phyloP scores from a whole-genome alignment of 2,888 invertebrate species.

The Romanomermis culicivorax region DNA sequence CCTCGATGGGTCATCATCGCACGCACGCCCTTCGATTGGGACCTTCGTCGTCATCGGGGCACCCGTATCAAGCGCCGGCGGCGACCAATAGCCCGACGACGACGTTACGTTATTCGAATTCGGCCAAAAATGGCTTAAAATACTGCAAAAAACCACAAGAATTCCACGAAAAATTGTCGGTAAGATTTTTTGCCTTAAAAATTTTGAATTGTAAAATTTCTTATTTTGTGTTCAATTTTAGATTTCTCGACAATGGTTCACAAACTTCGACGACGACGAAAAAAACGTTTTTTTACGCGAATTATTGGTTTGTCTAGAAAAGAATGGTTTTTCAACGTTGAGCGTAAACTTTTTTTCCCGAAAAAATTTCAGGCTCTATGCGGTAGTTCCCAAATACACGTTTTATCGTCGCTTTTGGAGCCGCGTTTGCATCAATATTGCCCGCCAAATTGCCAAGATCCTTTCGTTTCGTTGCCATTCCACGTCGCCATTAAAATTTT shows the following conservation, averaged over 20 bases:
- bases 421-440: constrained; percentile 31
- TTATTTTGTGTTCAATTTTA: too few species aligned
- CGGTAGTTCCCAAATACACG: constrained; percentile 31
- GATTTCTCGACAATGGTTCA: neutral
- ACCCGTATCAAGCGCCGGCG: too few species aligned
- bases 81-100: too few species aligned
- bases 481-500: constrained; percentile 30
- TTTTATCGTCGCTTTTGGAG: constrained; percentile 30
- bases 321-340: neutral
- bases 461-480: constrained; percentile 31
- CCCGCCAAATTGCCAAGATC: constrained; percentile 34
- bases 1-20: too few species aligned
- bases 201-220: neutral
- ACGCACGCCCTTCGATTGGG: too few species aligned
- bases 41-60: too few species aligned
- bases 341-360: neutral
- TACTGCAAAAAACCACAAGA: constrained; percentile 1
- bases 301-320: neutral
- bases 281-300: neutral
- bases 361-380: constrained; percentile 25
- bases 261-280: constrained; percentile 3
- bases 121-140: neutral
- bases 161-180: neutral
- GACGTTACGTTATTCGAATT: too few species aligned
- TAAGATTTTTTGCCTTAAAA: neutral